Evolutionary conservation across 2,113 vertebrate species (phyloP).

Genomic region (Cricetomys ansorgei): DNA sequence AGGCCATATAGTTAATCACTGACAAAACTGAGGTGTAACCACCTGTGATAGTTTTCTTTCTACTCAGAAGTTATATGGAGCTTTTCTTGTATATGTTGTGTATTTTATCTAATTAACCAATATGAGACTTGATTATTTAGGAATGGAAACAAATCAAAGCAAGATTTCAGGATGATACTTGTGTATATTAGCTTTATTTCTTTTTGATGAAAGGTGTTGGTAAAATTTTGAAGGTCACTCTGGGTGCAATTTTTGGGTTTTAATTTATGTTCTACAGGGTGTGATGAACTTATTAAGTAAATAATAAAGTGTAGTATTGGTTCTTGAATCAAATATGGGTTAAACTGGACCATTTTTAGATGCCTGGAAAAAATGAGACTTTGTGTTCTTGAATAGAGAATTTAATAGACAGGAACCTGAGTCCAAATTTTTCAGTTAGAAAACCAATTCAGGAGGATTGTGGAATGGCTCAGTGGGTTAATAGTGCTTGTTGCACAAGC

Average conservation of each 20-base stretch:
- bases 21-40: background rate
- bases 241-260: background rate
- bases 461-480: no score
- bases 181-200: background rate
- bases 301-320: background rate
- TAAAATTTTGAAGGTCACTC: background rate
- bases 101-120: background rate
- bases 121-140: background rate
- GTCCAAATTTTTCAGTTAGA: background rate
- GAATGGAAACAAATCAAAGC: constrained; percentile 5
- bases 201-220: background rate
- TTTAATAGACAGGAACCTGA: background rate
- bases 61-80: background rate
- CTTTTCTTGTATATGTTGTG: background rate
- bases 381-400: background rate
- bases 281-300: background rate
- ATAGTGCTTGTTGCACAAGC: background rate
- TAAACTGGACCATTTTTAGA: background rate
- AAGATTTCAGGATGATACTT: background rate
- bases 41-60: background rate
- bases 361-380: background rate
- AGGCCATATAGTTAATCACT: background rate
- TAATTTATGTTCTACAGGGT: background rate
- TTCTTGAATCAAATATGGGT: background rate
- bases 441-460: background rate